Evolutionary conservation across 2,888 invertebrate species (phyloP).

Genomic region (Amphipyra tragopoginis): DNA sequence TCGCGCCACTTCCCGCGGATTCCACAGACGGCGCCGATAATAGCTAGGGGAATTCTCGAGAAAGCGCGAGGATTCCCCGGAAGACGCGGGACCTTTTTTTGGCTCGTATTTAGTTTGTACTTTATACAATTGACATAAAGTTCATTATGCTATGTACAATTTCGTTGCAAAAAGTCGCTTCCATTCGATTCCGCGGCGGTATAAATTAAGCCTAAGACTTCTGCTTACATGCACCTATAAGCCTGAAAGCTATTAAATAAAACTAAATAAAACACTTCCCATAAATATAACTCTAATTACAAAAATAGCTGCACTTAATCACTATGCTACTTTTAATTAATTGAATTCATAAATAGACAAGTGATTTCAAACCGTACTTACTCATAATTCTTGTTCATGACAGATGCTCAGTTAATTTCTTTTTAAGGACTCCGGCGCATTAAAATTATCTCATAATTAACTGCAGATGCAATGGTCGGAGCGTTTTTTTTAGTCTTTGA

Average conservation of each 20-base stretch:
- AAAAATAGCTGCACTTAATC: slow-evolving; percentile 36
- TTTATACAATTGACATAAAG: no score
- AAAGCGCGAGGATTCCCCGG: no score
- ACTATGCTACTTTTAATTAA: slow-evolving; percentile 59
- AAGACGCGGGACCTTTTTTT: no score
- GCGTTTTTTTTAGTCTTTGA: slow-evolving; percentile 3
- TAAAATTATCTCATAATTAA: slow-evolving; percentile 46
- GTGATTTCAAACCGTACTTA: slow-evolving; percentile 53
- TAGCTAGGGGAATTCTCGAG: no score
- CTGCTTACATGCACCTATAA: no score
- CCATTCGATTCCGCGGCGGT: no score
- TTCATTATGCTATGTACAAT: no score
- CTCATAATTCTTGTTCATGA: slow-evolving; percentile 54
- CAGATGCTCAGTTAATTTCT: slow-evolving; percentile 48
- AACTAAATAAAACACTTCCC: background rate
- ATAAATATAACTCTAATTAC: slow-evolving; percentile 7
- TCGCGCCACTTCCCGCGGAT: no score
- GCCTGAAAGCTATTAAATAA: background rate
- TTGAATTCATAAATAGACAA: slow-evolving; percentile 64
- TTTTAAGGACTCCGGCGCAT: slow-evolving; percentile 30
- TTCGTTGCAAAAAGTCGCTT: no score
- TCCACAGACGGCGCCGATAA: no score
- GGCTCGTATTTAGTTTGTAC: no score
- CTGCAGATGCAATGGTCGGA: slow-evolving; percentile 45
- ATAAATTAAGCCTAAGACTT: no score